Base-by-base conservation (phyloP, 1,140 invertebrate species). In the Drosophila sucinea region DNA sequence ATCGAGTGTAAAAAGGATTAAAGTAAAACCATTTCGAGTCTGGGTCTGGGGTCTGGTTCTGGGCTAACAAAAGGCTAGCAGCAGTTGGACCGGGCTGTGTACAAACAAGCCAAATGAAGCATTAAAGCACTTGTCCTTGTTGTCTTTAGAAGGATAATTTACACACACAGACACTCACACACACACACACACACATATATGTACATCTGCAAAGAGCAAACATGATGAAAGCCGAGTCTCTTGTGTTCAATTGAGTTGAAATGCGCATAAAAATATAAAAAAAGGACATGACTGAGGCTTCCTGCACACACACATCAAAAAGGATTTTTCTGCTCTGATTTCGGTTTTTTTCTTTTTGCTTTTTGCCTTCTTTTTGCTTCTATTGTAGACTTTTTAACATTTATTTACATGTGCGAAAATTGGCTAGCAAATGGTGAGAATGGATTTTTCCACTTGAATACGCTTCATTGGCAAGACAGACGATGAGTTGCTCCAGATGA, bases 311-410 rank as follows among this genome's bases (percentile, higher is more conserved):
- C 35, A 44, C 44, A 44, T 70, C 55, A 61, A 77, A 79, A 79
- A 77, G 77, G 77, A 27, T 66, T 79, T 69, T 73, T 58, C 32
- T 58, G 17, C 33, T 58, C 32, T 33, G n/a, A 84, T 85, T 87
- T 87, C 83, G 83, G 79, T 87, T 84, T 84, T 83, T 82, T 87
- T 73, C 70, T 30, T 60, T 27, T 38, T 10, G 7, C 41, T 41
- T 25, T 27, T 41, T 51, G 38, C 33, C 32, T 32, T 38, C 30
- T 32, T 44, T 63, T 44, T 63, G 38, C 47, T 35, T 51, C 44
- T 73, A 70, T 73, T 73, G 41, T 63, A 4, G 23, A n/a, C 35
- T 57, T 55, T 68, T 58, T 58, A 58, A 58, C 56, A 58, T 58
- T 58, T 58, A 58, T 58, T 58, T 58, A 58, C 56, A 58, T 58